Evolutionary conservation across 2,797 vertebrate genomes (phyloP).

Genomic region (Setipinna tenuifilis): DNA sequence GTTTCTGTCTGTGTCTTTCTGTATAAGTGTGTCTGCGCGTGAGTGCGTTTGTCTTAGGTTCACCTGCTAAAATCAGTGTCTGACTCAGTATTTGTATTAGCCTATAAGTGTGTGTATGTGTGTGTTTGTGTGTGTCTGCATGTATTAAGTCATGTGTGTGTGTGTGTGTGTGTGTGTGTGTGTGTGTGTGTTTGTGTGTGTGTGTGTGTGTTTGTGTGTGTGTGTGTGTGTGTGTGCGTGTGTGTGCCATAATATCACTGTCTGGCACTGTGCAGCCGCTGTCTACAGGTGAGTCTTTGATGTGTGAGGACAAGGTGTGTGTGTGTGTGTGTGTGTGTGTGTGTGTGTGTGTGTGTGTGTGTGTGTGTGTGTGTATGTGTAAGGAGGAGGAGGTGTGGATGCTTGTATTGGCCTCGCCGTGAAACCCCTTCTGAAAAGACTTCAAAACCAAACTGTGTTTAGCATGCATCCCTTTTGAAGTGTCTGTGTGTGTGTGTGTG

Average conservation of each 20-base stretch:
- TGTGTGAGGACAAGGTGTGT: not conserved
- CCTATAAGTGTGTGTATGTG: not conserved
- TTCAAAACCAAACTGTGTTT: not conserved
- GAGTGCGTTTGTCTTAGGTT: not conserved
- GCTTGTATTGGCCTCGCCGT: not conserved
- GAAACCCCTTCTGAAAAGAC: not conserved
- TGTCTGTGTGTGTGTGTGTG: too few relatives aligned
- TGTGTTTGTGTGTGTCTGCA: not conserved
- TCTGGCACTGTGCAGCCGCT: not conserved
- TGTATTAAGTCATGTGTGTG: not conserved
- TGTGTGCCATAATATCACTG: not conserved
- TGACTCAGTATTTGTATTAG: too few relatives aligned
- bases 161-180: constrained; percentile 10
- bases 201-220: not conserved
- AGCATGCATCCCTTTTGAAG: not conserved
- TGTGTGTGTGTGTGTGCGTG: too few relatives aligned
- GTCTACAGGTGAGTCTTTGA: not conserved
- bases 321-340: too few relatives aligned
- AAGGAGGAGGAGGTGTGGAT: not conserved
- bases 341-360: too few relatives aligned
- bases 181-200: not conserved
- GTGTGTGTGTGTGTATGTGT: too few relatives aligned
- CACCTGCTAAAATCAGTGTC: too few relatives aligned
- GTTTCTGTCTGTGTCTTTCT: not conserved
- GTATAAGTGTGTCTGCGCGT: not conserved